Evolutionary conservation across 2,797 vertebrate genomes (phyloP).

Genomic region (Rhynchonycteris naso): DNA sequence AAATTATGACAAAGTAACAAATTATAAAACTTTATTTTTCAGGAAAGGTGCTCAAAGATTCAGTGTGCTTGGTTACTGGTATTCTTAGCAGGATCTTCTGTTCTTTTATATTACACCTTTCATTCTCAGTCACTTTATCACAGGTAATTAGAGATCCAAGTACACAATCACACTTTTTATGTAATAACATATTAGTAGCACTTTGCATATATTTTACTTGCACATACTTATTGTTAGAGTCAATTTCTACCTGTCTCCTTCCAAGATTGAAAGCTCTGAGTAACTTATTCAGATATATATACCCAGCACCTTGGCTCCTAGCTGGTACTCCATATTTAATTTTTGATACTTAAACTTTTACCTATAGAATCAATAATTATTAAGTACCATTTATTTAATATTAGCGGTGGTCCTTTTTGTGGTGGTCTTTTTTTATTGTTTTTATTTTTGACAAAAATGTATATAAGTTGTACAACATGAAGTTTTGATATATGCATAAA

Average conservation of each 20-base stretch:
- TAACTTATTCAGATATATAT: constrained; percentile 34
- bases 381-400: constrained; percentile 18
- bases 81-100: constrained; percentile 91
- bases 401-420: background rate
- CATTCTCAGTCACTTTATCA: constrained; percentile 92
- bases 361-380: background rate
- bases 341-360: constrained; percentile 53
- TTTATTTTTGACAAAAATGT: background rate
- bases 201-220: constrained; percentile 36
- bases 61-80: constrained; percentile 92
- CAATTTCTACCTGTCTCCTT: constrained; percentile 25
- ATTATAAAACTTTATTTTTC: constrained; percentile 75
- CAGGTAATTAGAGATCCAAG: constrained; percentile 86
- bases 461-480: background rate
- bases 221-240: constrained; percentile 22
- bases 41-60: constrained; percentile 93
- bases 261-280: constrained; percentile 34
- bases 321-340: constrained; percentile 35
- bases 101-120: constrained; percentile 96
- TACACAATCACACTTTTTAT: constrained; percentile 3
- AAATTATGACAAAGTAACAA: constrained; percentile 62
- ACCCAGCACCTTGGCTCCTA: background rate
- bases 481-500: constrained; percentile 22
- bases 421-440: background rate
- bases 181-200: constrained; percentile 20